Conservation (phyloP, 2,797 vertebrate species). For the Muscicapa comitata region DNA sequence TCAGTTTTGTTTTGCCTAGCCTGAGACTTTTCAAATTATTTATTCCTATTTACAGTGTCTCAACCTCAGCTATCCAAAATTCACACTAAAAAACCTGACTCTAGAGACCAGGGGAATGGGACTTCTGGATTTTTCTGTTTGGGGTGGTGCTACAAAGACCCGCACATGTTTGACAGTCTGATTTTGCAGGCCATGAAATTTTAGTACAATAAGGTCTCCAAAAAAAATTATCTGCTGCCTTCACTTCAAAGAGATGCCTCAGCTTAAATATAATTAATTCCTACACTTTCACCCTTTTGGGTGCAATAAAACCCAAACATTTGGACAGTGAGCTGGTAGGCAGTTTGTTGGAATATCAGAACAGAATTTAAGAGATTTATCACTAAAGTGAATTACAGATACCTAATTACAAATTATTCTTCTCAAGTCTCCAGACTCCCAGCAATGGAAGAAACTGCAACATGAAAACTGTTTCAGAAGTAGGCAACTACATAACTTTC, state of each 20-base stretch:
- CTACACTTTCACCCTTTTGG: neutral
- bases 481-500: neutral
- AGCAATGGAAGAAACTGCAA: neutral
- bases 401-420: neutral
- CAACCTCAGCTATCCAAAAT: neutral
- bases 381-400: neutral
- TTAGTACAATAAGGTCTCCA: neutral
- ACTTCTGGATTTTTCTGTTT: neutral
- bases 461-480: neutral
- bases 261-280: neutral
- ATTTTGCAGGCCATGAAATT: neutral
- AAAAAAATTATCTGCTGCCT: neutral
- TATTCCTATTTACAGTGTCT: neutral
- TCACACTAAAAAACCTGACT: neutral
- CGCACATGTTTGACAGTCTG: fast-evolving
- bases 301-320: neutral
- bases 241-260: neutral
- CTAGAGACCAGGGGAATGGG: neutral
- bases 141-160: neutral
- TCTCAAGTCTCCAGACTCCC: neutral
- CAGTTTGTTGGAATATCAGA: neutral
- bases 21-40: neutral
- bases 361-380: neutral
- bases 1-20: neutral
- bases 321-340: neutral